These are phyloP conservation scores for Chionis minor DNA, from an alignment of 2,113 vertebrate genomes.

Conservation along the genomic window DNA sequence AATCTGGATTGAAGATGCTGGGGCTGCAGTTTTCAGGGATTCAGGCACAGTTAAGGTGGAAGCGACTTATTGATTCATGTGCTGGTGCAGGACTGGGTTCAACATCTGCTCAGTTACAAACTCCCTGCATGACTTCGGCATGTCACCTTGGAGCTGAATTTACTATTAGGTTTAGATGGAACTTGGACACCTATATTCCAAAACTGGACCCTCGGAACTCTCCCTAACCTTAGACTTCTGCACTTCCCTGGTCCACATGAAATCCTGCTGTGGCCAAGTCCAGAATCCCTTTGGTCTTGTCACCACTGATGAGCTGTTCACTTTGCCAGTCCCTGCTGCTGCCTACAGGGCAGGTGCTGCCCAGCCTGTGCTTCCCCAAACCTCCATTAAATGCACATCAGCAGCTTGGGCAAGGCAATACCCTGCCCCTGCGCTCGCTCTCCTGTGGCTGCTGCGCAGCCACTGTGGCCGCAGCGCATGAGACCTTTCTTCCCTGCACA, in stretches of 20 bases:
- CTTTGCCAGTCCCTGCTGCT: background rate
- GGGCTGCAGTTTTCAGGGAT: background rate
- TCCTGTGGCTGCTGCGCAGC: fast-evolving
- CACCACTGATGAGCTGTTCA: fast-evolving
- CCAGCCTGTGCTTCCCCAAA: background rate
- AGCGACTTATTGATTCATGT: background rate
- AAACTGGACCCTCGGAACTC: background rate
- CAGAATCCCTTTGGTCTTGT: background rate
- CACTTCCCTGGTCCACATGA: background rate
- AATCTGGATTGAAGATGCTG: background rate
- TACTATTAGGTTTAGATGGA: background rate
- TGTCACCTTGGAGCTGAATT: background rate
- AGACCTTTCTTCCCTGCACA: background rate
- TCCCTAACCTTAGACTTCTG: background rate
- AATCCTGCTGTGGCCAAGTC: background rate
- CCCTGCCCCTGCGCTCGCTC: fast-evolving
- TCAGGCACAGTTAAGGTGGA: background rate
- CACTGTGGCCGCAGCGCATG: fast-evolving
- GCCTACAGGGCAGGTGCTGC: background rate
- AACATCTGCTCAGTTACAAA: background rate
- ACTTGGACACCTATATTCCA: background rate
- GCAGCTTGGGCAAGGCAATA: background rate
- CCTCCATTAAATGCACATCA: background rate
- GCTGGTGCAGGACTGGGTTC: background rate
- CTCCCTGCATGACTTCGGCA: background rate